phyloP scores from a whole-genome alignment of 1,140 invertebrate genomes.

The Dinoponera quadriceps region DNA sequence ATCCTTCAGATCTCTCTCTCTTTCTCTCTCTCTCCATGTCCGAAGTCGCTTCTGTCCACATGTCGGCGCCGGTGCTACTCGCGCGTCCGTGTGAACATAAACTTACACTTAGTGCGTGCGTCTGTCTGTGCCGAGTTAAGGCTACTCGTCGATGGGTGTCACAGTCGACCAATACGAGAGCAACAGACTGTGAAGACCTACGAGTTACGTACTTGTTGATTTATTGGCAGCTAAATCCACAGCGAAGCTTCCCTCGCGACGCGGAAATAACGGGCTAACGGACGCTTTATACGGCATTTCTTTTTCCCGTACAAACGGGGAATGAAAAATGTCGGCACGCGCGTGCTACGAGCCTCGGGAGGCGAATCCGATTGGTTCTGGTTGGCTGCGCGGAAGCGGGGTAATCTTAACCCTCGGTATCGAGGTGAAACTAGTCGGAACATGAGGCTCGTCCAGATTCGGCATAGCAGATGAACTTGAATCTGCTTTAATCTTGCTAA shows the following conservation, averaged over 20 bases:
- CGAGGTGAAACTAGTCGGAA: neutral
- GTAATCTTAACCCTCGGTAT: neutral
- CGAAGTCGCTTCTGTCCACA: constrained; percentile 56
- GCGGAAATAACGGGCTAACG: constrained; percentile 40
- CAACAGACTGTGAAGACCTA: constrained; percentile 55
- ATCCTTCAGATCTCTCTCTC: neutral
- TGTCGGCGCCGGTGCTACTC: constrained; percentile 36
- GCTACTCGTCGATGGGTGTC: constrained; percentile 11
- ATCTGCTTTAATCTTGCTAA: too few species aligned
- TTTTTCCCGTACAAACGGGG: neutral
- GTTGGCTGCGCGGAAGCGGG: neutral
- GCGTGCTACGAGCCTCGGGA: neutral
- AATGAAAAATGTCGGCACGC: constrained; percentile 12
- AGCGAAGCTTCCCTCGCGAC: constrained; percentile 27
- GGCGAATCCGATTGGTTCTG: neutral
- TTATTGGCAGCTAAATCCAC: constrained; percentile 70
- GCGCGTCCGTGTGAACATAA: neutral
- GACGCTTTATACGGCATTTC: neutral
- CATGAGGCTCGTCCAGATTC: neutral
- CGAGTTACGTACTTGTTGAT: constrained; percentile 70
- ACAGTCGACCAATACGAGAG: constrained; percentile 4
- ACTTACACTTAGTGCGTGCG: neutral
- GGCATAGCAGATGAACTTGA: neutral
- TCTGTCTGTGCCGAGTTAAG: neutral
- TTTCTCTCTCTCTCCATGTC: too few species aligned